A percentile compares a stretch with the other conserved stretches of the same genome.
Conservation (phyloP, 35 echinoderm and acorn worm genomes). For the Ophioderma brevispina region DNA sequence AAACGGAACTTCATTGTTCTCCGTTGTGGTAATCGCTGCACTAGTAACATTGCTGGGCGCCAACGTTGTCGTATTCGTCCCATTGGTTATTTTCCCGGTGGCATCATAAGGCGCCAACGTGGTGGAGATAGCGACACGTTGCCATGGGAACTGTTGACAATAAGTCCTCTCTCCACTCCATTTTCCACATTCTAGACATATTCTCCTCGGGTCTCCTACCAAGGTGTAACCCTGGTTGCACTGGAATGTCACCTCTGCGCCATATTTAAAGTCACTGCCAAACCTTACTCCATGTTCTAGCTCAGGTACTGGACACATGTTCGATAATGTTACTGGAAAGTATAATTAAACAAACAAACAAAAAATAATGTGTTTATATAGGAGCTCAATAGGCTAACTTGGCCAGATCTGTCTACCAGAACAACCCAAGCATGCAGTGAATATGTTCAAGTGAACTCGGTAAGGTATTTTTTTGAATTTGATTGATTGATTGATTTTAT, state of each 20-base stretch:
- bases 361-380: no score
- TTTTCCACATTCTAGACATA: conserved; percentile 66
- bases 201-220: conserved; percentile 21
- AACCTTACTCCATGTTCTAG: conserved; percentile 43
- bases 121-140: not conserved
- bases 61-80: not conserved
- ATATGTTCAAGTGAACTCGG: no score
- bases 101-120: not conserved
- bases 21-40: not conserved
- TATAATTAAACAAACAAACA: no score
- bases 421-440: no score
- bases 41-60: not conserved
- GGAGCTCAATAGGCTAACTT: no score
- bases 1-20: not conserved
- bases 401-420: no score
- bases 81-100: not conserved
- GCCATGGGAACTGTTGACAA: not conserved
- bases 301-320: not conserved
- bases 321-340: no score
- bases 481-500: no score
- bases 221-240: conserved; percentile 40
- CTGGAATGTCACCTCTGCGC: conserved; percentile 52
- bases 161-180: conserved; percentile 67
- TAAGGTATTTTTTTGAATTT: no score
- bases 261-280: conserved; percentile 45